A percentile compares a stretch with the other conserved stretches of the same genome.
Evolutionary conservation across 2,113 vertebrate species (phyloP).

Genomic region (Micronycteris hirsuta): DNA sequence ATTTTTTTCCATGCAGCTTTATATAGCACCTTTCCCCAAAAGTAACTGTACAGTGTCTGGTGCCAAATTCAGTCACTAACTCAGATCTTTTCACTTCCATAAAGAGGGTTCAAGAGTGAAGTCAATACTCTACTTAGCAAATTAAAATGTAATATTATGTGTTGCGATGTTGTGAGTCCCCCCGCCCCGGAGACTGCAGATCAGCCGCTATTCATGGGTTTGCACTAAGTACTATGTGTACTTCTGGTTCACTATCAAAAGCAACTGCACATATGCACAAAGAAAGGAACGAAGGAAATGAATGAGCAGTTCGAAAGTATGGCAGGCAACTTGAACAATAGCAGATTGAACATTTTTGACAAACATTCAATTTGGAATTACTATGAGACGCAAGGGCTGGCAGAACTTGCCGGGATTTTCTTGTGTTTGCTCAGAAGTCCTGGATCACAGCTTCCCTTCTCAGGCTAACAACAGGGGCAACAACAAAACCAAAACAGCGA

Average conservation of each 20-base stretch:
- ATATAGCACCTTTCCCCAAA: neutral
- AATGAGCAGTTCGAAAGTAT: neutral
- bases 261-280: neutral
- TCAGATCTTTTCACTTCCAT: constrained; percentile 29
- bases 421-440: neutral
- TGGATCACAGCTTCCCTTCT: neutral
- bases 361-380: constrained; percentile 21
- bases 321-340: neutral
- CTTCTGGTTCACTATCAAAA: constrained; percentile 22
- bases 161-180: neutral
- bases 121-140: constrained; percentile 35
- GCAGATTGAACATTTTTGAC: neutral
- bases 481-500: neutral
- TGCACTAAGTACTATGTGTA: neutral
- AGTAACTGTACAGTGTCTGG: neutral
- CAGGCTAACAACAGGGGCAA: neutral
- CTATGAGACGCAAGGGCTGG: neutral
- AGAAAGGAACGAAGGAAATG: neutral
- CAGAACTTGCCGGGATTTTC: neutral
- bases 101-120: constrained; percentile 31
- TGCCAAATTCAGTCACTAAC: constrained; percentile 11
- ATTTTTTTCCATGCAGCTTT: constrained; percentile 16
- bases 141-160: constrained; percentile 49
- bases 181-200: neutral
- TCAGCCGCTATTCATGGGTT: constrained; percentile 2